phyloP scores from a whole-genome alignment of 2,888 invertebrate species.

The Crossocerus cetratus region DNA sequence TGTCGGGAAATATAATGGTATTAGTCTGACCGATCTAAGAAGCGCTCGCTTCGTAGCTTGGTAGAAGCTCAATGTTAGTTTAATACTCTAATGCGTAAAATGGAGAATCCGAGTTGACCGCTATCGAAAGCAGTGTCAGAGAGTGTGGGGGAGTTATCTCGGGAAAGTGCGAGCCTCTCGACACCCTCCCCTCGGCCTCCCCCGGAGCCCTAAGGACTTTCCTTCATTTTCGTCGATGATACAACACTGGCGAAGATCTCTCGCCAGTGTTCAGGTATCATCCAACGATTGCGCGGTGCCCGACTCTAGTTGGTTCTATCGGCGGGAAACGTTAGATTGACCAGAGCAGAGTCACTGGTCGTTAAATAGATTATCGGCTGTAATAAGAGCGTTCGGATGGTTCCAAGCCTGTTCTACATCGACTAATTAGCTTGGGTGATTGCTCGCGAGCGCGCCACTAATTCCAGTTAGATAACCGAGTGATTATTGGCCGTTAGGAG shows the following conservation, averaged over 20 bases:
- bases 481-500: too few species aligned
- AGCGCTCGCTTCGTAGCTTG: too few species aligned
- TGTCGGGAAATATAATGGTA: background rate
- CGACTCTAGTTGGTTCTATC: background rate
- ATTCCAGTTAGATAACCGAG: too few species aligned
- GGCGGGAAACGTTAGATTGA: background rate
- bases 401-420: too few species aligned
- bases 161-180: constrained; percentile 65
- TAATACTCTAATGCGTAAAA: too few species aligned
- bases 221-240: constrained; percentile 60
- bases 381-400: too few species aligned
- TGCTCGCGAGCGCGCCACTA: background rate
- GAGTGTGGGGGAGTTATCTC: constrained; percentile 72
- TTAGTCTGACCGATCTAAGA: constrained; percentile 6
- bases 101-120: constrained; percentile 7
- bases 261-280: constrained; percentile 56
- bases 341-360: constrained; percentile 17
- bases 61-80: background rate
- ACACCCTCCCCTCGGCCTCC: constrained; percentile 71
- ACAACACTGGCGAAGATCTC: constrained; percentile 56
- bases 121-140: too few species aligned
- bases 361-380: background rate
- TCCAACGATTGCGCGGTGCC: constrained; percentile 46
- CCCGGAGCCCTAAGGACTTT: constrained; percentile 24
- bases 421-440: background rate